Conservation (phyloP, 2,888 invertebrate genomes). For the Lydus trimaculatus region DNA sequence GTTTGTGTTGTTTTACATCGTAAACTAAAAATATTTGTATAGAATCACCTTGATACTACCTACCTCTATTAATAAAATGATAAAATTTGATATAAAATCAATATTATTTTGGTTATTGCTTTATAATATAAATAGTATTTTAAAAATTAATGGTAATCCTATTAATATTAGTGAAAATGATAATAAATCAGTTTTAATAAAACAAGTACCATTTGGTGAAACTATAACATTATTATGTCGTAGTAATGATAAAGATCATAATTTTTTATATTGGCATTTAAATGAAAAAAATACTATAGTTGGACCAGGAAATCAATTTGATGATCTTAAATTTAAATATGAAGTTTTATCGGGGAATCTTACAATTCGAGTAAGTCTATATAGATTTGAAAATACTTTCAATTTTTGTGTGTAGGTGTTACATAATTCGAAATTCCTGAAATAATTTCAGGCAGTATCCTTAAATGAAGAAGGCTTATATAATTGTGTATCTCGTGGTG, state of each 20-base stretch:
- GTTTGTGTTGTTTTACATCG: not conserved
- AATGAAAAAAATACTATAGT: constrained; percentile 64
- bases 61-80: not conserved
- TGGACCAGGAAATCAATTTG: constrained; percentile 68
- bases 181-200: not conserved
- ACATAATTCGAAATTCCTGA: not conserved
- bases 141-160: not conserved
- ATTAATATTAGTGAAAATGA: not conserved
- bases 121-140: not conserved
- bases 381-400: too few species aligned
- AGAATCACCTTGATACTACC: constrained; percentile 12
- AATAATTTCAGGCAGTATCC: constrained; percentile 40
- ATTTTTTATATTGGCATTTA: constrained; percentile 74
- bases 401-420: not conserved
- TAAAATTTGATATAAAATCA: not conserved
- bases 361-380: constrained; percentile 68
- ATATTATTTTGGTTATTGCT: constrained; percentile 9
- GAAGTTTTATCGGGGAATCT: constrained; percentile 74
- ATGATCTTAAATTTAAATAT: constrained; percentile 71
- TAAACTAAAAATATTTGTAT: constrained; percentile 13
- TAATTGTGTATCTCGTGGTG: constrained; percentile 69
- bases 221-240: constrained; percentile 68
- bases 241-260: constrained; percentile 71
- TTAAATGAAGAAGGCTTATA: constrained; percentile 69
- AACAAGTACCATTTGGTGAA: constrained; percentile 66